Evolutionary conservation across 2,888 invertebrate genomes (phyloP), one percentile per base, ranked within the genome.

Genomic region (Drosophila falleni): DNA sequence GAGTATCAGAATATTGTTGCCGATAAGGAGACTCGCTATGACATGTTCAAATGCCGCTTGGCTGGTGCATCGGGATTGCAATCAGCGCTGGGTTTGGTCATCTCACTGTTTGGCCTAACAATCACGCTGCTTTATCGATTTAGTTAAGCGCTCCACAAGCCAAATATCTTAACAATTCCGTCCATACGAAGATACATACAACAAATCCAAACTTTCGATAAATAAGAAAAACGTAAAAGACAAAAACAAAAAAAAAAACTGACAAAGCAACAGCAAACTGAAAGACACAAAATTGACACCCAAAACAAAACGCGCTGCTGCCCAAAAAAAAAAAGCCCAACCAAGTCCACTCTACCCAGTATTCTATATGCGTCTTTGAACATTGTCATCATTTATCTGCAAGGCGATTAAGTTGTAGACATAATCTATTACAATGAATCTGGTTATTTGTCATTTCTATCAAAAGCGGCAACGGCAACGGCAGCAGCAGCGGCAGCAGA

Each of bases 1-100:
- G 99, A 99, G 93, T 99, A 97, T 93, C 95, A 95, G 90, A 98
- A 98, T 93, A 95, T 98, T 78, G 96, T 97, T 3, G 94, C 94
- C n/a, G 95, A 97, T 81, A 95, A 95, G 89, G 94, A 95, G 91
- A 97, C 97, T 0, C 95, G 97, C 77, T 97, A 96, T 74, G 97
- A 98, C 92, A 97, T 97, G 95, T 97, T 98, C 90, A 97, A 97
- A 90, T 99, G 98, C 91, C 95, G 98, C 35, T 93, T 98, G 74
- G 98, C 98, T 0, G 97, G 96, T 23, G 97, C 97, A 0, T 94
- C 95, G 1, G 94, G 94, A 1, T 91, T 96, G 63, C 94, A 95
- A 86, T 94, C 94, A 49, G 96, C 91, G 4, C 51, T 88, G 55
- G 87, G 90, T 35, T 76, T 92, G 62, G 83, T 92, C 58, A 68